Base-by-base conservation (phyloP, 1,140 invertebrate species). In the Archivesica marissinica region DNA sequence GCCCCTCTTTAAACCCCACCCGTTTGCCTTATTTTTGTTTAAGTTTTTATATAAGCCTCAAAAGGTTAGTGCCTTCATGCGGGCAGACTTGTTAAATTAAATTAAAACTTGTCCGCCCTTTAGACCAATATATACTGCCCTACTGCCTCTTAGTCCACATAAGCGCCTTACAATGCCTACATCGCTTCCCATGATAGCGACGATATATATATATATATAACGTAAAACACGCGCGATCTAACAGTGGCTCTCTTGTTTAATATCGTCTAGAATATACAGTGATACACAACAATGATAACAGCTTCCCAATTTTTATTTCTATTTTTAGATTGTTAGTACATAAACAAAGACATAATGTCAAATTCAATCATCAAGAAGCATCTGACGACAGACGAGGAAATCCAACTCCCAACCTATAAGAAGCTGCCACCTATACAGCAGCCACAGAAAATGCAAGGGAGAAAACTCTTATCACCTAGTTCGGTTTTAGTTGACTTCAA, bases 401-500 rank as follows among this genome's bases (percentile, higher is more conserved):
- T 47, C 11, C 7, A 70, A 25, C 20, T 70, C 4, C 39, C 66
- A 15, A 23, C 39, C 1, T 70, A 70, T 47, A 70, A 47, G 30
- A 70, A 70, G 66, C 23, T 70, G n/a, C 66, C 66, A 13, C 35
- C 38, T 4, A 70, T 70, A 6, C 66, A 7, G 13, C 44, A 17
- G 3, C 0, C 7, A 13, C 38, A 41, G 15, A 72, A 33, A 47
- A 72, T 72, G 68, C 3, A 7, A n/a, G 44, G 25, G 4, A 72
- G 68, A 50, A n/a, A 72, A 47, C 25, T 72, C 2, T 50, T 72
- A 2, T 72, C 68, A 23, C 68, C 68, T 38, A 15, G 41, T 11
- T 47, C 41, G 20, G 68, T 72, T 20, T 25, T 28, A 47, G 41
- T 72, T 2, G 68, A 72, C 25, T 72, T 72, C 15, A 50, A 44